phyloP scores from a whole-genome alignment of 2,888 invertebrate genomes.

The Leucania comma region DNA sequence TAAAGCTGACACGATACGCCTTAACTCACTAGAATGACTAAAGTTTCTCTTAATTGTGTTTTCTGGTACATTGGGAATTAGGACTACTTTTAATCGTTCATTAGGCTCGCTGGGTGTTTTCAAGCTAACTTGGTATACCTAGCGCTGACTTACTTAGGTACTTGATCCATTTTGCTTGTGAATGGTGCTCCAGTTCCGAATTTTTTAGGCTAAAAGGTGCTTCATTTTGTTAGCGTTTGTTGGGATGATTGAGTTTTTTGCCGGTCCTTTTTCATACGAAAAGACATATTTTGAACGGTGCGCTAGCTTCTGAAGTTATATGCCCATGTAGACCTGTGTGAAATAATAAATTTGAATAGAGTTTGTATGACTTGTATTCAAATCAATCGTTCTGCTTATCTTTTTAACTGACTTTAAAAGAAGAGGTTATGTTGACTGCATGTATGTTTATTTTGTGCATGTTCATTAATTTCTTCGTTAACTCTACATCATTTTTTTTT shows the following conservation, averaged over 20 bases:
- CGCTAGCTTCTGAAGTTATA: no score
- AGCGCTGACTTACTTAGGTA: slow-evolving; percentile 18
- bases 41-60: slow-evolving; percentile 42
- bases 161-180: slow-evolving; percentile 14
- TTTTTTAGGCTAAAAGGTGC: background rate
- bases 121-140: slow-evolving; percentile 3
- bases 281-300: no score
- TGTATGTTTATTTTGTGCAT: no score
- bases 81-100: slow-evolving; percentile 19
- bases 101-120: slow-evolving; percentile 20
- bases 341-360: no score
- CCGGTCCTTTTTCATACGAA: no score
- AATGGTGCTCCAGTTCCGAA: background rate
- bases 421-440: no score
- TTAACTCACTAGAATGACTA: slow-evolving; percentile 26
- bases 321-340: no score
- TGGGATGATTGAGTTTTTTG: no score
- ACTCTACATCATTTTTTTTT: no score
- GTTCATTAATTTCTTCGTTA: no score
- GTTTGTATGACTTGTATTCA: no score
- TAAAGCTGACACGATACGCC: slow-evolving; percentile 17
- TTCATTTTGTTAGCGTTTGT: background rate
- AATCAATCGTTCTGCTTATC: background rate
- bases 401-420: no score
- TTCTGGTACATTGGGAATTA: slow-evolving; percentile 37